A percentile compares a stretch with the other conserved stretches of the same genome.
phyloP scores from a whole-genome alignment of 2,797 vertebrate genomes.

The Mus caroli region DNA sequence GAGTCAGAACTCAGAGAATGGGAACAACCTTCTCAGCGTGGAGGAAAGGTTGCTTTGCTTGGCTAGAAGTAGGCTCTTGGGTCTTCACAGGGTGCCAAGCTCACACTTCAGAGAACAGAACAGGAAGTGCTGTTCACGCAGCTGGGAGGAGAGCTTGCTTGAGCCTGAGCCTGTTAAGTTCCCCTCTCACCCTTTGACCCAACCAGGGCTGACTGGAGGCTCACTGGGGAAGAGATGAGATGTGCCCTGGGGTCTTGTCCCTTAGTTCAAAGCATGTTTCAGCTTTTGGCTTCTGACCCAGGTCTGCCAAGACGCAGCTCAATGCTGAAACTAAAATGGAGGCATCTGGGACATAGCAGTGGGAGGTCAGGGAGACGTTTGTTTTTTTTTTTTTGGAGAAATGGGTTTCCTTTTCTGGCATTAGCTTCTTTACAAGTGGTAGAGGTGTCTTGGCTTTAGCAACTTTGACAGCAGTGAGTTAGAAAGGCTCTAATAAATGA shows the following conservation, averaged over 20 bases:
- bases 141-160: constrained; percentile 22
- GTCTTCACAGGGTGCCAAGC: constrained; percentile 60
- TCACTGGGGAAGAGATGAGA: not conserved
- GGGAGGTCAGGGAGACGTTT: not conserved
- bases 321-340: not conserved
- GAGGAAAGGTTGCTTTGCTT: constrained; percentile 35
- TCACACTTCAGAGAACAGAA: constrained; percentile 57
- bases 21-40: not conserved
- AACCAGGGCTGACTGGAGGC: not conserved
- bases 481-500: not conserved
- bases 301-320: not conserved
- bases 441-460: constrained; percentile 9
- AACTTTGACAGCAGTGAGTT: not conserved
- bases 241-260: not conserved
- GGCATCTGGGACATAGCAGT: not conserved
- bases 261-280: not conserved
- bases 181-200: not conserved
- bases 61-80: constrained; percentile 41
- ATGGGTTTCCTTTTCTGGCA: not conserved
- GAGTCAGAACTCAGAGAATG: not conserved
- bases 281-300: not conserved
- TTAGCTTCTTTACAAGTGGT: not conserved
- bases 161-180: not conserved
- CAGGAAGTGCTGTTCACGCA: constrained; percentile 68
- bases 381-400: not conserved